Conservation (phyloP, 2,113 vertebrate species). For the Oenanthe oenanthe region DNA sequence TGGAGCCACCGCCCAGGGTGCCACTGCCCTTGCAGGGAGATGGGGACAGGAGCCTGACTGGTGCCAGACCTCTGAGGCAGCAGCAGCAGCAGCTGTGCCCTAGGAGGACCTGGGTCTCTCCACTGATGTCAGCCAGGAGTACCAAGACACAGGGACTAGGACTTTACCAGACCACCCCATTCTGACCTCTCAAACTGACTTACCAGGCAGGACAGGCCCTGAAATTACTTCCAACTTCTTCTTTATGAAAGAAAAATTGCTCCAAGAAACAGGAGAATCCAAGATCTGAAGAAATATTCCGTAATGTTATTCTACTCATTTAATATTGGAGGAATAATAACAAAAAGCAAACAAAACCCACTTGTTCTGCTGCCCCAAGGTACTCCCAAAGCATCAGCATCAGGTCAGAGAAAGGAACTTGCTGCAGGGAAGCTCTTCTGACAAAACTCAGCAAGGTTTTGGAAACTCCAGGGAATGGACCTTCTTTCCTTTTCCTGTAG, state of each 20-base stretch:
- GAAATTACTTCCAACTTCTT: background rate
- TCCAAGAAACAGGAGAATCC: background rate
- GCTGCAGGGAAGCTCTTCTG: background rate
- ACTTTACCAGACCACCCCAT: background rate
- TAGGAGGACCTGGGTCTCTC: rapidly evolving
- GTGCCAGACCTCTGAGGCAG: background rate
- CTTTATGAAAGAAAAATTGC: background rate
- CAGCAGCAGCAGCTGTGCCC: background rate
- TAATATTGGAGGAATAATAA: background rate
- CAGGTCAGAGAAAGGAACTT: background rate
- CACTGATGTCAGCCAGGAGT: background rate
- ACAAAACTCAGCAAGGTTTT: background rate
- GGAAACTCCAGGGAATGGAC: background rate
- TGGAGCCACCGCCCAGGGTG: background rate
- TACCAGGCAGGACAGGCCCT: background rate
- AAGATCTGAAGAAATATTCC: background rate
- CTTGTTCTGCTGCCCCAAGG: rapidly evolving
- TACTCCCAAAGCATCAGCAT: background rate
- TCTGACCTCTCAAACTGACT: background rate
- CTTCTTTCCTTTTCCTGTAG: background rate
- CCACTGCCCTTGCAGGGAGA: background rate
- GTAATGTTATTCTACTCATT: background rate
- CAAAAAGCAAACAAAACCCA: background rate
- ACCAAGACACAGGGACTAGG: background rate
- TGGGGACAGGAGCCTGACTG: rapidly evolving